These are phyloP conservation scores for Sinocyclocheilus anshuiensis DNA, from an alignment of 2,113 vertebrate species.

Conservation along the genomic window DNA sequence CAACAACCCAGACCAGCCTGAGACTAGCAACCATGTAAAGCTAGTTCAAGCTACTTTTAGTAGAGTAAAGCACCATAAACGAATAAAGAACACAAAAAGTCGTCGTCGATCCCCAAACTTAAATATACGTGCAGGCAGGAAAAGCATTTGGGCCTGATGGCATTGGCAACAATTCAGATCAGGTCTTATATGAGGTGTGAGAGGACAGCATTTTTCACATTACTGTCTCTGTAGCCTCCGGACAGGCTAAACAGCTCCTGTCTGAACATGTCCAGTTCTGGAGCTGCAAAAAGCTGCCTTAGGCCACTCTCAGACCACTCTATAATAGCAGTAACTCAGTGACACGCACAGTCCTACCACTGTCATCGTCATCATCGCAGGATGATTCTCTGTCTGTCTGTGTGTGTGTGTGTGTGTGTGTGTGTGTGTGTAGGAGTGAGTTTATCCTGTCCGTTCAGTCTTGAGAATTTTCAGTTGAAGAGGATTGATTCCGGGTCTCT, in stretches of 20 bases:
- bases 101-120: neutral
- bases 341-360: constrained; percentile 24
- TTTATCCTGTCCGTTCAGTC: neutral
- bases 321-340: neutral
- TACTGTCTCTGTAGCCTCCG: neutral
- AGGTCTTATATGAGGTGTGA: neutral
- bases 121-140: neutral
- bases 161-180: neutral
- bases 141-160: neutral
- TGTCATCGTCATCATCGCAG: neutral
- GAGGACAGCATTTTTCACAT: neutral
- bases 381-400: neutral
- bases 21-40: neutral
- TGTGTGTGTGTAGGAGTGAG: constrained; percentile 22
- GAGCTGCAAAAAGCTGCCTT: neutral
- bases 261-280: neutral
- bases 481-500: constrained; percentile 95
- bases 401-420: constrained; percentile 35
- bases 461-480: constrained; percentile 82
- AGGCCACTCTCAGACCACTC: neutral
- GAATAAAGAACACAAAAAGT: neutral
- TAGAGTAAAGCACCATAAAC: neutral
- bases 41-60: neutral
- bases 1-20: neutral
- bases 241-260: constrained; percentile 13